Evolutionary conservation across 2,113 vertebrate species (phyloP), one percentile per base, ranked within the genome.

Genomic region (Macrotus californicus): DNA sequence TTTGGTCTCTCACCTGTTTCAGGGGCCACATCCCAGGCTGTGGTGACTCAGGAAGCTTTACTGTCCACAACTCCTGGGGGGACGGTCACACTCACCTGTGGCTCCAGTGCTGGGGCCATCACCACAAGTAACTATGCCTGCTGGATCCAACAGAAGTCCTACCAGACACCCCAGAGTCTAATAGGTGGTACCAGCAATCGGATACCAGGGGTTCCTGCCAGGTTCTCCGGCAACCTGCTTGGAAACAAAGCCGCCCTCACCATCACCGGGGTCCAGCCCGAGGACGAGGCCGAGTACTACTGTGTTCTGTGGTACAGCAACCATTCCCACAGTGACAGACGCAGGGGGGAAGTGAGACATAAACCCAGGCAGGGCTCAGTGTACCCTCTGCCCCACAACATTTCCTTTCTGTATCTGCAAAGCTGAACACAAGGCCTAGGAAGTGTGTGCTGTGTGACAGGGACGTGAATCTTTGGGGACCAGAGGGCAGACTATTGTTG

Each of bases 21-120:
- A 94, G 91, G 75, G 22, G 6, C 22, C 39, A 24, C 11, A 48
- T 94, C 89, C 14, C 84, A 92, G 66, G 82, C 22, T 18, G 13
- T 82, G 69, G 54, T 95, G 66, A 93, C 48, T 89, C 83, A 82
- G 50, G 67, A 86, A 52, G 0, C 43, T 5, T 89, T 91, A 34
- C 43, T 92, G 22, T 24, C 5, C 8, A 87, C 29, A 5, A 12
- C 6, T 41, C 77, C 56, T 26, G 77, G 54, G n/a, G 59, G 66
- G n/a, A 88, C 24, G 0, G 83, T 96, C 79, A 92, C 34, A 19
- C 6, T 95, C 26, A 94, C 80, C 26, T 96, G 93, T 34, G 88
- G 88, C 3, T 89, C 84, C 46, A 89, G 73, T 18, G 0, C 59
- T 61, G 56, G 95, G 12, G 56, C 93, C 0, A 7, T 95, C 26